Evolutionary conservation across 2,888 invertebrate species (phyloP).

Genomic region (Lissocephala sabroskyi): DNA sequence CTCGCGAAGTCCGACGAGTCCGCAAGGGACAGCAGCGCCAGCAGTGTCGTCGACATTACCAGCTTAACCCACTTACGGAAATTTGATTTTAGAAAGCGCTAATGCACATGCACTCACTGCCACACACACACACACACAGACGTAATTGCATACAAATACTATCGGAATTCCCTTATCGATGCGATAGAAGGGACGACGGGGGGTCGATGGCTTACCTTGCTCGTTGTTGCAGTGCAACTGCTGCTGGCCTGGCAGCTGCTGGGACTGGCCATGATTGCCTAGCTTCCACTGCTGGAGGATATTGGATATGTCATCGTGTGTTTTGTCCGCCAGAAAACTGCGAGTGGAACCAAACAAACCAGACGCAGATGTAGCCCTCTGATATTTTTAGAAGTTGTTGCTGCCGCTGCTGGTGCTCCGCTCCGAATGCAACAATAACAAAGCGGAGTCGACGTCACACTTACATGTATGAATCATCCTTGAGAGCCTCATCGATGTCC

Average conservation of each 20-base stretch:
- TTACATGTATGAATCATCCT: slow-evolving; percentile 73
- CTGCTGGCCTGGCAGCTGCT: slow-evolving; percentile 30
- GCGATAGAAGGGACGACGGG: no score
- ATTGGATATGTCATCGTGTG: slow-evolving; percentile 71
- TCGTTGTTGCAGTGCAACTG: slow-evolving; percentile 44
- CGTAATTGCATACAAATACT: background rate
- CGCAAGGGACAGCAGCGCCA: slow-evolving; percentile 3
- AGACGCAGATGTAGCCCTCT: no score
- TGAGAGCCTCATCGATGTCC: slow-evolving; percentile 71
- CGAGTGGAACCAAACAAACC: slow-evolving; percentile 9
- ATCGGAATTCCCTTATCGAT: background rate
- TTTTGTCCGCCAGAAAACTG: slow-evolving; percentile 71
- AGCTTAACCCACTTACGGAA: slow-evolving; percentile 35
- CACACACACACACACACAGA: slow-evolving; percentile 12
- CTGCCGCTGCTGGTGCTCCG: no score
- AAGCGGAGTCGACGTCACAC: slow-evolving; percentile 26
- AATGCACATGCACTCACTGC: slow-evolving; percentile 18
- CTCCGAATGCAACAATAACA: slow-evolving; percentile 15
- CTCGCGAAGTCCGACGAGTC: background rate
- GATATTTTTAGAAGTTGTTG: slow-evolving; percentile 24
- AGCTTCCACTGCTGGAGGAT: slow-evolving; percentile 72
- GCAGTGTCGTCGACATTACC: slow-evolving; percentile 29
- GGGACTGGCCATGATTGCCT: slow-evolving; percentile 59
- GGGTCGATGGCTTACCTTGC: slow-evolving; percentile 62
- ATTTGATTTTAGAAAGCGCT: slow-evolving; percentile 42